These are phyloP conservation scores for Aleiodes testaceus DNA, from an alignment of 2,888 invertebrate genomes.

Conservation along the genomic window DNA sequence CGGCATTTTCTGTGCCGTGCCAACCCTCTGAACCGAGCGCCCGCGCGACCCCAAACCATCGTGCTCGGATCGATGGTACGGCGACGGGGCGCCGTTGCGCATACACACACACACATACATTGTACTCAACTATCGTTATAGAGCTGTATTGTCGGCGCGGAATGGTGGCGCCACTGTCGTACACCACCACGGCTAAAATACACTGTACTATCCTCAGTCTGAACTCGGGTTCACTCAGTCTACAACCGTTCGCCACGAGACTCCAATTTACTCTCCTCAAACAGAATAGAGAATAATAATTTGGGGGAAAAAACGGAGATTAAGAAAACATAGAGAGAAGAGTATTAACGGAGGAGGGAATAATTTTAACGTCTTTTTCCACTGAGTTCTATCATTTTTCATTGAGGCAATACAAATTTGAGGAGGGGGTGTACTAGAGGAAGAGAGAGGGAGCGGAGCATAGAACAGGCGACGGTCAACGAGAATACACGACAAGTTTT, in stretches of 20 bases:
- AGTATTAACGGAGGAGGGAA: neutral
- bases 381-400: slow-evolving; percentile 14
- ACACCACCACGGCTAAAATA: slow-evolving; percentile 59
- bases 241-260: slow-evolving; percentile 71
- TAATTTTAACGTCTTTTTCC: neutral
- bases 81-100: slow-evolving; percentile 23
- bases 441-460: no score
- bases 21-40: slow-evolving; percentile 54
- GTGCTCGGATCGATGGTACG: slow-evolving; percentile 52
- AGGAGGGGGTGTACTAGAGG: neutral
- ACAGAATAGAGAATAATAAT: neutral
- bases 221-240: slow-evolving; percentile 72
- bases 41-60: slow-evolving; percentile 54
- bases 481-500: slow-evolving; percentile 4
- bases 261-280: slow-evolving; percentile 49
- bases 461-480: neutral
- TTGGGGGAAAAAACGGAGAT: neutral
- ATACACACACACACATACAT: slow-evolving; percentile 22
- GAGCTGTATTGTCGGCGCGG: slow-evolving; percentile 4
- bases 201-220: slow-evolving; percentile 65
- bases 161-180: slow-evolving; percentile 65
- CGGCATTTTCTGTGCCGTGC: slow-evolving; percentile 45
- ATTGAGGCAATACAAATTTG: neutral
- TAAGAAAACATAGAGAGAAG: neutral
- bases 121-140: slow-evolving; percentile 4